phyloP scores from a whole-genome alignment of 2,113 vertebrate genomes.

The Pteropus alecto region DNA sequence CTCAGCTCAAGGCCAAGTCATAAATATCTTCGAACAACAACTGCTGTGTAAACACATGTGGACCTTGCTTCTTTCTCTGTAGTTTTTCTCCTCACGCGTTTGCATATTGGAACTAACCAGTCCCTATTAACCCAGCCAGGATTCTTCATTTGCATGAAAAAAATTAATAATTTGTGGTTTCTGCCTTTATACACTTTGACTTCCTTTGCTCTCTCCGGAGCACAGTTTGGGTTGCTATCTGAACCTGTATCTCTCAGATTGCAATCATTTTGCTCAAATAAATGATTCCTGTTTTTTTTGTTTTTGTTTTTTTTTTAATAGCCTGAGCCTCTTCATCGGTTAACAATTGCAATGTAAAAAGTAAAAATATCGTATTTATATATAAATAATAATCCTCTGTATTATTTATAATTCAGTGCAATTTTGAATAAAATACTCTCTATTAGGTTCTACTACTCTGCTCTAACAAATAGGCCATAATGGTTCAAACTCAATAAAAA shows the following conservation, averaged over 20 bases:
- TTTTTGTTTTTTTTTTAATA: not conserved
- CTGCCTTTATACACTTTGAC: not conserved
- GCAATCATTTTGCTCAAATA: not conserved
- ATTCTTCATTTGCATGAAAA: no score
- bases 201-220: not conserved
- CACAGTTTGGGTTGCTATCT: no score
- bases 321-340: not conserved
- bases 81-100: not conserved
- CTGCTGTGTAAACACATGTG: not conserved
- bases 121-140: not conserved
- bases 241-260: not conserved
- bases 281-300: not conserved
- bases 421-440: not conserved
- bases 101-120: not conserved
- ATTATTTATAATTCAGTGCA: not conserved
- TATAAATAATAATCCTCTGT: not conserved
- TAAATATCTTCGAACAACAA: not conserved
- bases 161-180: not conserved
- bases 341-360: not conserved
- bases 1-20: not conserved
- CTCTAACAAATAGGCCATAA: not conserved
- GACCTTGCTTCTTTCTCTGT: not conserved
- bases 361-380: not conserved
- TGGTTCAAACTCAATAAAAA: not conserved
- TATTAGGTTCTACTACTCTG: not conserved